Evolutionary conservation across 2,113 vertebrate species (phyloP).

Genomic region (Aphyosemion australe): DNA sequence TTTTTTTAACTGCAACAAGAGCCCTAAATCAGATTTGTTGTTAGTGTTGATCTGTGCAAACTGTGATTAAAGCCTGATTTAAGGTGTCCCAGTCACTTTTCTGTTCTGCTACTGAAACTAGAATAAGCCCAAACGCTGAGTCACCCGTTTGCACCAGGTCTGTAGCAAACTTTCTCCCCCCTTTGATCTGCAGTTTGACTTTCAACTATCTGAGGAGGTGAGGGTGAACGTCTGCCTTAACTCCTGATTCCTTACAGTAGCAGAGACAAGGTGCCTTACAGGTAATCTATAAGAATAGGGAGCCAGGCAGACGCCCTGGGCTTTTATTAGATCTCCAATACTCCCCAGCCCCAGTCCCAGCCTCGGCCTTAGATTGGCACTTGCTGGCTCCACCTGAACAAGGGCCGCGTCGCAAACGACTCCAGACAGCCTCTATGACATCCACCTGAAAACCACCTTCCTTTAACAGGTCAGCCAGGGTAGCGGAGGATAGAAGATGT

Average conservation of each 20-base stretch:
- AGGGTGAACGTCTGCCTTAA: conserved; percentile 74
- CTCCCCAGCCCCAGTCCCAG: conserved; percentile 57
- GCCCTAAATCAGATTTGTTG: too few relatives aligned
- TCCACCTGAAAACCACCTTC: conserved; percentile 69
- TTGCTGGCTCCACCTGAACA: conserved; percentile 66
- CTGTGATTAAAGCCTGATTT: conserved; percentile 17
- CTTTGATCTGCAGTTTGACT: conserved; percentile 66
- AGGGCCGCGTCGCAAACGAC: conserved; percentile 69
- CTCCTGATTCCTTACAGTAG: conserved; percentile 72
- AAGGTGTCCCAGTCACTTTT: conserved; percentile 10
- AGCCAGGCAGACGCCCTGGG: conserved; percentile 74
- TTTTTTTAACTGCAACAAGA: background rate
- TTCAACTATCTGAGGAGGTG: conserved; percentile 63
- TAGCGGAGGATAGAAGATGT: conserved; percentile 81
- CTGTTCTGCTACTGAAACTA: conserved; percentile 6
- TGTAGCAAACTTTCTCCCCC: conserved; percentile 50
- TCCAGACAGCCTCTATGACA: conserved; percentile 76
- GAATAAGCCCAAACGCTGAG: conserved; percentile 48
- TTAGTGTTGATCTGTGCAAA: conserved; percentile 9
- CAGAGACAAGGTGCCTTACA: conserved; percentile 83
- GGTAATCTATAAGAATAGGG: conserved; percentile 83
- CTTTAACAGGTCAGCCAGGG: conserved; percentile 75
- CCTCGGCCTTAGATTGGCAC: conserved; percentile 68
- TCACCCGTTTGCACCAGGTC: conserved; percentile 46
- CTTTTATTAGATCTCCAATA: conserved; percentile 84